phyloP scores from a whole-genome alignment of 1,140 invertebrate species.

The Platorchestia sp. region DNA sequence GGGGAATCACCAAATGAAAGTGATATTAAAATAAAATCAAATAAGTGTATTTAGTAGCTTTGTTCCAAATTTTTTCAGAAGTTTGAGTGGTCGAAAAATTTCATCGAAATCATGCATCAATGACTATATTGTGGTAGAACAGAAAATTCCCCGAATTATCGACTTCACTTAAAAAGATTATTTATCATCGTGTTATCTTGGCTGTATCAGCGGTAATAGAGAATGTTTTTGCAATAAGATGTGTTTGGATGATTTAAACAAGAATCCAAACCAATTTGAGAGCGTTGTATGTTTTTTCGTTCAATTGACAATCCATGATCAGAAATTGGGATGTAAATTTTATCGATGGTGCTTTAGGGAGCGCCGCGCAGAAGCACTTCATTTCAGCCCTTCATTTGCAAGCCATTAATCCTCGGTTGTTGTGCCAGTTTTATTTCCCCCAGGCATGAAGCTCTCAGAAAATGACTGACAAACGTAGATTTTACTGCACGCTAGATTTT shows the following conservation, averaged over 20 bases:
- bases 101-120: no score
- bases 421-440: background rate
- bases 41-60: no score
- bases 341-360: background rate
- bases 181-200: no score
- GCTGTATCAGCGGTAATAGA: no score
- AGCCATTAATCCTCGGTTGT: background rate
- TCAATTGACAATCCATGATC: background rate
- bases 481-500: background rate
- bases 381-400: constrained; percentile 7
- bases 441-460: background rate
- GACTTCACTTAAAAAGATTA: no score
- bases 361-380: background rate
- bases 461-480: background rate
- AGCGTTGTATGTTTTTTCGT: background rate
- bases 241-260: background rate
- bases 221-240: background rate
- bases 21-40: no score
- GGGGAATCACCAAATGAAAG: no score
- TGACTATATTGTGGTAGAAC: no score
- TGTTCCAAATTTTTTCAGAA: no score
- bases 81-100: no score
- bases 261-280: background rate
- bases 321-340: background rate
- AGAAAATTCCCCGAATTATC: no score